A percentile compares a stretch with the other conserved stretches of the same genome.
Evolutionary conservation across 2,113 vertebrate species (phyloP).

Genomic region (Pavo muticus): DNA sequence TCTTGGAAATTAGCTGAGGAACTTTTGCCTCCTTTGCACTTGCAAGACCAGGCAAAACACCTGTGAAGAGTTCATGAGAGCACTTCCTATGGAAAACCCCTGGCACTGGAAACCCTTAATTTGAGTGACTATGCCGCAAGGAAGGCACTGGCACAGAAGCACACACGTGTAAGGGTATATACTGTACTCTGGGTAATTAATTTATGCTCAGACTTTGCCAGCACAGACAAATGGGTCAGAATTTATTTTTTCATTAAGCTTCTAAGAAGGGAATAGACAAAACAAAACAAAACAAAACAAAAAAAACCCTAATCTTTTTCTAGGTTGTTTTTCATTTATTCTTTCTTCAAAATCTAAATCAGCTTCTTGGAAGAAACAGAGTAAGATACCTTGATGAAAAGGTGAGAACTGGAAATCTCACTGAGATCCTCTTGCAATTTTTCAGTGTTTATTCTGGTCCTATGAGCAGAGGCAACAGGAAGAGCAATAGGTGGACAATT

Average conservation of each 20-base stretch:
- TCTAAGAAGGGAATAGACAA: background rate
- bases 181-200: background rate
- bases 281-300: no score
- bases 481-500: background rate
- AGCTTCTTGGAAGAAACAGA: background rate
- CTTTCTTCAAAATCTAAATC: background rate
- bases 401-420: background rate
- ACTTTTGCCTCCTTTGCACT: background rate
- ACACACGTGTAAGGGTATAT: rapidly evolving
- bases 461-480: background rate
- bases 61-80: background rate
- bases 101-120: background rate
- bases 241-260: background rate
- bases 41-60: constrained; percentile 7
- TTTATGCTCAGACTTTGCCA: background rate
- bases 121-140: background rate
- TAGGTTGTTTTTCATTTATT: background rate
- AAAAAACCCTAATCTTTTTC: background rate
- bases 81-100: background rate
- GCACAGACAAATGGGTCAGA: background rate
- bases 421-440: background rate
- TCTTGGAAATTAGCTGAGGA: background rate
- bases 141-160: background rate
- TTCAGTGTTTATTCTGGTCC: background rate
- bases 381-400: background rate